phyloP scores from a whole-genome alignment of 2,113 vertebrate species.

The Triplophysa dalaica region DNA sequence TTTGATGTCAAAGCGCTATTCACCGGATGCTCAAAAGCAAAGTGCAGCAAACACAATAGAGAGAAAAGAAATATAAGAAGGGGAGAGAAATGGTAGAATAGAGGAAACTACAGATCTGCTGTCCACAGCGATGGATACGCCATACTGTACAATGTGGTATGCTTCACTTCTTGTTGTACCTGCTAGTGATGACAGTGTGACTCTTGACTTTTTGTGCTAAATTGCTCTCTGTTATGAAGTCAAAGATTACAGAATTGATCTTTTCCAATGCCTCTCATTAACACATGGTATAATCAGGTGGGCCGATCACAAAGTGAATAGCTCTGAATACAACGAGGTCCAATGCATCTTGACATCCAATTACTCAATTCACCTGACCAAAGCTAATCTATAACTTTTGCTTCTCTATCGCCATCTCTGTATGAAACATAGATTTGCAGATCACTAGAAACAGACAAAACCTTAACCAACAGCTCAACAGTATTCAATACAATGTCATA shows the following conservation, averaged over 20 bases:
- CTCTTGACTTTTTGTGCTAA: neutral
- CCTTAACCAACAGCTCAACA: no score
- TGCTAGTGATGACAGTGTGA: neutral
- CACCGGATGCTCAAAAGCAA: slow-evolving; percentile 60
- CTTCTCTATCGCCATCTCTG: no score
- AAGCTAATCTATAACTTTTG: no score
- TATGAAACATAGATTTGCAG: no score
- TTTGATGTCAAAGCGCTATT: slow-evolving; percentile 68
- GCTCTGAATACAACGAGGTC: no score
- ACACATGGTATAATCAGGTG: no score
- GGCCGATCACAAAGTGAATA: no score
- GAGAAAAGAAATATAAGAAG: slow-evolving; percentile 59
- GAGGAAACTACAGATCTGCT: slow-evolving; percentile 25
- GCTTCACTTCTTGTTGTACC: neutral
- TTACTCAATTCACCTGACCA: no score
- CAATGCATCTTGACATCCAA: no score
- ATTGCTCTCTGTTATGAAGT: neutral
- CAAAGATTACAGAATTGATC: neutral
- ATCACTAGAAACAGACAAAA: no score
- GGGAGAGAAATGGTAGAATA: neutral
- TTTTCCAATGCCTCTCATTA: neutral
- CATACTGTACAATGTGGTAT: neutral
- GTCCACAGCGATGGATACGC: slow-evolving; percentile 27
- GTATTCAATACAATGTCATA: no score
- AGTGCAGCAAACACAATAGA: slow-evolving; percentile 41